Percentiles rank a stretch among this genome's conserved stretches.
Conservation (phyloP, 2,113 vertebrate species). For the Halichoeres trimaculatus region DNA sequence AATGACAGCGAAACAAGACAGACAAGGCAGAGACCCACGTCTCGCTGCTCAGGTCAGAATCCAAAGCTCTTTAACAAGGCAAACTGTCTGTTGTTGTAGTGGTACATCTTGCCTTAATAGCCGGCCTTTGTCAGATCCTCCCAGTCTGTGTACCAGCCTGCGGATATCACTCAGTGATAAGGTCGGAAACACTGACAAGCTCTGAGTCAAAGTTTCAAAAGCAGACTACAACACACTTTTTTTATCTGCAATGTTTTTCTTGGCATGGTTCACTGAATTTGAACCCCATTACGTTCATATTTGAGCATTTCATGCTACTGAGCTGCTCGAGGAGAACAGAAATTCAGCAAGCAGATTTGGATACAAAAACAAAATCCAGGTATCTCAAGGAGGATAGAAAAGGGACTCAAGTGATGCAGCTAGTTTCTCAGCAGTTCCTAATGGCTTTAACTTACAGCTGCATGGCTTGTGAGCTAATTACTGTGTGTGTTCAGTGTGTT, state of each 20-base stretch:
- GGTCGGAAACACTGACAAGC: slow-evolving; percentile 29
- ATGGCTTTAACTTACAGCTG: no score
- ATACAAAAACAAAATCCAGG: not conserved
- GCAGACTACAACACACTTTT: not conserved
- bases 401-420: not conserved
- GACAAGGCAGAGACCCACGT: slow-evolving; percentile 42
- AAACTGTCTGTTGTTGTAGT: slow-evolving; percentile 60
- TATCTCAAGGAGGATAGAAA: not conserved
- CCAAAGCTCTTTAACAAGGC: slow-evolving; percentile 63
- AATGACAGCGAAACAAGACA: slow-evolving; percentile 35
- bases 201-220: slow-evolving; percentile 22
- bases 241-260: slow-evolving; percentile 23
- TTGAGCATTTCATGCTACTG: not conserved
- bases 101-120: slow-evolving; percentile 60
- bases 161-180: slow-evolving; percentile 40
- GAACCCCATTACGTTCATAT: not conserved
- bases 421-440: not conserved
- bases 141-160: slow-evolving; percentile 39
- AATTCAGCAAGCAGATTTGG: not conserved
- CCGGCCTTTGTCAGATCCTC: slow-evolving; percentile 60
- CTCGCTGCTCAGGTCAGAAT: slow-evolving; percentile 41
- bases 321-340: not conserved
- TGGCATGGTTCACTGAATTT: not conserved
- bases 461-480: no score
- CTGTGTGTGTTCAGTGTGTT: no score